Percentiles rank a stretch among this genome's conserved stretches.
phyloP scores from a whole-genome alignment of 1,140 invertebrate species.

The Zaprionus davidi region DNA sequence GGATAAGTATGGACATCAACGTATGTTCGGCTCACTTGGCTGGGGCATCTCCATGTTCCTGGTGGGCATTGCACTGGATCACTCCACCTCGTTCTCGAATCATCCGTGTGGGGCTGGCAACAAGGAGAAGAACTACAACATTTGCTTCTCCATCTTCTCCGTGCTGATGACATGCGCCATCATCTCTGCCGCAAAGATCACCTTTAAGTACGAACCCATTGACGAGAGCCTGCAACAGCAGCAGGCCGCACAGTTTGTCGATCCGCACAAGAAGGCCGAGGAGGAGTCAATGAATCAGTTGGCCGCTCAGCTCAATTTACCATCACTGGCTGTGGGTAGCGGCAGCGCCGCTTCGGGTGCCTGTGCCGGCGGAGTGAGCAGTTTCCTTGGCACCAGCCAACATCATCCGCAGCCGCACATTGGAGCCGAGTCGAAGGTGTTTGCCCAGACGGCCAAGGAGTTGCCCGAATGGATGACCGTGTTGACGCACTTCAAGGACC shows the following conservation, averaged over 20 bases:
- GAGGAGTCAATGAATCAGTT: conserved; percentile 92
- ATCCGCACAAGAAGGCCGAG: conserved; percentile 86
- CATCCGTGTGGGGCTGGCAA: conserved; percentile 95
- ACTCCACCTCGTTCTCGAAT: conserved; percentile 94
- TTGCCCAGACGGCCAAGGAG: conserved; percentile 95
- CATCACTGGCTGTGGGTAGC: conserved; percentile 86
- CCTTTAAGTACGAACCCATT: conserved; percentile 90
- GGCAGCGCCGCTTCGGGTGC: conserved; percentile 71
- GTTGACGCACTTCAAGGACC: conserved; percentile 94
- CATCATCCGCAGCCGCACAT: conserved; percentile 85
- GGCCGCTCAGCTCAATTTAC: conserved; percentile 91
- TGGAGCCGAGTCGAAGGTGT: conserved; percentile 92
- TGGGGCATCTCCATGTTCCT: conserved; percentile 99
- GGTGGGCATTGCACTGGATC: conserved; percentile 98
- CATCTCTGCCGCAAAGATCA: conserved; percentile 95
- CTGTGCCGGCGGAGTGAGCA: conserved; percentile 82
- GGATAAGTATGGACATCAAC: conserved; percentile 96
- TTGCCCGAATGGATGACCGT: conserved; percentile 97
- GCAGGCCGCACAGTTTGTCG: conserved; percentile 58
- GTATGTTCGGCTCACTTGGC: conserved; percentile 99
- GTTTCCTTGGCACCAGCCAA: conserved; percentile 79
- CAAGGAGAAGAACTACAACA: conserved; percentile 98
- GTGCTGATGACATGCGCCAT: conserved; percentile 98
- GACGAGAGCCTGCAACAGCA: conserved; percentile 68
- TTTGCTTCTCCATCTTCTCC: conserved; percentile 99